Conservation (phyloP, 2,888 invertebrate genomes). For the Drosophila pseudotalamancana region DNA sequence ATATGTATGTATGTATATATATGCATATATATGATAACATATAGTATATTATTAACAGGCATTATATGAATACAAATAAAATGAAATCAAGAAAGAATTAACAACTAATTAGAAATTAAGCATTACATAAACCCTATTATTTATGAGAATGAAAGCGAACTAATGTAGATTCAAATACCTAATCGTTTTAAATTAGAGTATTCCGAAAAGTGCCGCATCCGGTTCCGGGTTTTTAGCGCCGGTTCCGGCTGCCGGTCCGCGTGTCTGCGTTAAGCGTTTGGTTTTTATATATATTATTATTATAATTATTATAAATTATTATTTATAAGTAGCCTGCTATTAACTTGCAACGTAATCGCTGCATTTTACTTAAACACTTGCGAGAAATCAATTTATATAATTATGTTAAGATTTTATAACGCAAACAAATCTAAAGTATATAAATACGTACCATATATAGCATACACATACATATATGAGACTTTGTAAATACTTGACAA, state of each 20-base stretch:
- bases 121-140: conserved; percentile 66
- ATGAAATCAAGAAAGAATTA: conserved; percentile 39
- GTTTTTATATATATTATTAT: too few species aligned
- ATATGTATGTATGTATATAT: conserved; percentile 47
- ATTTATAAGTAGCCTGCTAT: conserved; percentile 72
- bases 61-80: conserved; percentile 40
- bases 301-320: too few species aligned
- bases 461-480: conserved; percentile 58
- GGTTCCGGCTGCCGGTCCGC: conserved; percentile 14
- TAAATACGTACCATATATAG: conserved; percentile 47
- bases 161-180: conserved; percentile 57
- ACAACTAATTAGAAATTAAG: conserved; percentile 67
- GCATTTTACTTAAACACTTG: conserved; percentile 63
- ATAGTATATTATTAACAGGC: conserved; percentile 62
- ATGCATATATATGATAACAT: conserved; percentile 61
- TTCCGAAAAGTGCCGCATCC: conserved; percentile 9
- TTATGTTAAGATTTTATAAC: conserved; percentile 78
- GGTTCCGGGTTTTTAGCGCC: not conserved
- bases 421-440: conserved; percentile 48
- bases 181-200: conserved; percentile 51
- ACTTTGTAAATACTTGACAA: conserved; percentile 77
- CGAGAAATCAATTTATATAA: conserved; percentile 66
- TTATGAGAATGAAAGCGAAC: conserved; percentile 57
- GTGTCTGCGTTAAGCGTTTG: conserved; percentile 51
- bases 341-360: conserved; percentile 65